Evolutionary conservation across 2,888 invertebrate species (phyloP).

Genomic region (Bembecia ichneumoniformis): DNA sequence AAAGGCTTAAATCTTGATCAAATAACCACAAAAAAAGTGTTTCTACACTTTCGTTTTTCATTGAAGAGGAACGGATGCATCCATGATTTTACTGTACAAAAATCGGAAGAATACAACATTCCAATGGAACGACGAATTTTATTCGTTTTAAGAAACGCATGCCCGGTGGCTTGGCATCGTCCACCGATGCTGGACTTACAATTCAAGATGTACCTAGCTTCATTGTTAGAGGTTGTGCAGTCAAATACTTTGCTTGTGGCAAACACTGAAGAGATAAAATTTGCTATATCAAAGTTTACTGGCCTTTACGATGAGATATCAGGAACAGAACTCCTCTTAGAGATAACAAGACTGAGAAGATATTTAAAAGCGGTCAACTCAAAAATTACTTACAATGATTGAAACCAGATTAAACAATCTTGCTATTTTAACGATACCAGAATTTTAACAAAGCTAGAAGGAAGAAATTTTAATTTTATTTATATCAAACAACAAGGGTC

Average conservation of each 20-base stretch:
- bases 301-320: constrained; percentile 6
- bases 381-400: not conserved
- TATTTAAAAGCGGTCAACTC: constrained; percentile 7
- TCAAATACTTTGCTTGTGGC: too few relatives aligned
- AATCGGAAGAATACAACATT: constrained; percentile 5
- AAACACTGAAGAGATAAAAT: constrained; percentile 8
- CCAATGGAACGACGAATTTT: constrained; percentile 1
- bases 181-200: constrained; percentile 5
- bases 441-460: not conserved
- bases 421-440: not conserved
- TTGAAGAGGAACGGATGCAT: constrained; percentile 5
- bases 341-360: constrained; percentile 6
- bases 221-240: constrained; percentile 9
- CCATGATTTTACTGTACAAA: constrained; percentile 1
- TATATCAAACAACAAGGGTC: too few relatives aligned
- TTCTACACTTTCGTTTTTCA: constrained; percentile 7
- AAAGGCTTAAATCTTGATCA: constrained; percentile 7
- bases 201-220: constrained; percentile 7
- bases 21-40: constrained; percentile 7
- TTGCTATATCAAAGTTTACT: constrained; percentile 5
- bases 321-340: constrained; percentile 4
- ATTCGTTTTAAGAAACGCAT: constrained; percentile 6
- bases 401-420: not conserved
- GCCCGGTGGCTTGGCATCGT: constrained; percentile 2
- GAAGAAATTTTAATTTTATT: not conserved